Percentiles rank a stretch among this genome's conserved stretches.
These are phyloP conservation scores for Lathronympha strigana DNA, from an alignment of 2,888 invertebrate genomes.

Conservation along the genomic window DNA sequence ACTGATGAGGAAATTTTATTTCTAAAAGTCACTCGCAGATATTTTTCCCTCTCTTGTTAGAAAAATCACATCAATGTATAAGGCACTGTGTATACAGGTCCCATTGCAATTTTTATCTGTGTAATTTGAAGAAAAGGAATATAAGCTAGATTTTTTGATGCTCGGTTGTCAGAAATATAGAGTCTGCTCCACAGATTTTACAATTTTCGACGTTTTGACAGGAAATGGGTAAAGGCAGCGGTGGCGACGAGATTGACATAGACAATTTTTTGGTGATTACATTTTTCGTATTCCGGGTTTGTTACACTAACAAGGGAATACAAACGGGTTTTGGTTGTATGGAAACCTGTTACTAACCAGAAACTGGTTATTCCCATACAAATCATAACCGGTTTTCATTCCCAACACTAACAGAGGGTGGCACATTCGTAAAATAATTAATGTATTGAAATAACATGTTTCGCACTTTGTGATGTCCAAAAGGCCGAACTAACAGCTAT, in stretches of 20 bases:
- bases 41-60: no score
- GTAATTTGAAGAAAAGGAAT: neutral
- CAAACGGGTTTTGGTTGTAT: no score
- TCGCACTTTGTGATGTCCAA: conserved; percentile 49
- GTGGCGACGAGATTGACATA: conserved; percentile 80
- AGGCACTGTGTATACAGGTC: no score
- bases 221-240: conserved; percentile 78
- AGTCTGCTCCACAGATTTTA: conserved; percentile 57
- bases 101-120: neutral
- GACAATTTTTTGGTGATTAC: conserved; percentile 83
- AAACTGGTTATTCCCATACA: no score
- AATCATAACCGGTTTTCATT: no score
- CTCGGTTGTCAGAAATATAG: conserved; percentile 46
- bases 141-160: neutral
- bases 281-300: conserved; percentile 46
- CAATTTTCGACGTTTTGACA: conserved; percentile 68
- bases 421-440: neutral
- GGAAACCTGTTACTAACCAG: no score
- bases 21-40: no score
- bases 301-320: conserved; percentile 35
- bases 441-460: neutral
- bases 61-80: no score
- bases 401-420: no score
- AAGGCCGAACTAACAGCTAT: conserved; percentile 43
- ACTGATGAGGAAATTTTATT: no score